phyloP scores from a whole-genome alignment of 2,797 vertebrate species.

The Pantherophis vulpinus region DNA sequence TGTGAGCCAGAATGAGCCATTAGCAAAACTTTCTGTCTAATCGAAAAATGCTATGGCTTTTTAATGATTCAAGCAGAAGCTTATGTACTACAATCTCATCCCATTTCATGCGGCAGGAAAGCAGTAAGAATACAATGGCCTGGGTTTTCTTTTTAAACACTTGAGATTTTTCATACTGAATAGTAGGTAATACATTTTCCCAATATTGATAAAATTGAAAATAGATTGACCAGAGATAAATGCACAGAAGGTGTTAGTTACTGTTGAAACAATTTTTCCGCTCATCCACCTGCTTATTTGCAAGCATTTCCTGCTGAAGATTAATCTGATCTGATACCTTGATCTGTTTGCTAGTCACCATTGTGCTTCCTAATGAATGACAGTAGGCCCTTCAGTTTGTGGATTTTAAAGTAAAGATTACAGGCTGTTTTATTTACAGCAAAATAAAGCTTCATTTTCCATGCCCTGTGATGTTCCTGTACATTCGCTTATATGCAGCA shows the following conservation, averaged over 20 bases:
- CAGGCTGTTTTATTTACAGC: conserved; percentile 25
- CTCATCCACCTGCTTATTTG: background rate
- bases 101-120: background rate
- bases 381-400: background rate
- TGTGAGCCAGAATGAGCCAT: background rate
- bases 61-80: background rate
- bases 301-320: background rate
- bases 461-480: conserved; percentile 44
- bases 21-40: background rate
- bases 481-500: conserved; percentile 38
- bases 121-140: background rate
- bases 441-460: conserved; percentile 32
- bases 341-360: background rate
- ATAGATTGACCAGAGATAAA: background rate
- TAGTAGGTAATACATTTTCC: background rate
- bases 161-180: background rate
- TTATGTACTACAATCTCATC: background rate
- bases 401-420: conserved; percentile 36
- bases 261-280: background rate
- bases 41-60: background rate
- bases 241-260: accelerated
- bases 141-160: accelerated
- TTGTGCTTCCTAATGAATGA: conserved; percentile 19
- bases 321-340: background rate
- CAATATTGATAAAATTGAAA: background rate